Evolutionary conservation across 1,140 invertebrate genomes (phyloP), one percentile per base, ranked within the genome.

Genomic region (Neotoxoptera formosana): DNA sequence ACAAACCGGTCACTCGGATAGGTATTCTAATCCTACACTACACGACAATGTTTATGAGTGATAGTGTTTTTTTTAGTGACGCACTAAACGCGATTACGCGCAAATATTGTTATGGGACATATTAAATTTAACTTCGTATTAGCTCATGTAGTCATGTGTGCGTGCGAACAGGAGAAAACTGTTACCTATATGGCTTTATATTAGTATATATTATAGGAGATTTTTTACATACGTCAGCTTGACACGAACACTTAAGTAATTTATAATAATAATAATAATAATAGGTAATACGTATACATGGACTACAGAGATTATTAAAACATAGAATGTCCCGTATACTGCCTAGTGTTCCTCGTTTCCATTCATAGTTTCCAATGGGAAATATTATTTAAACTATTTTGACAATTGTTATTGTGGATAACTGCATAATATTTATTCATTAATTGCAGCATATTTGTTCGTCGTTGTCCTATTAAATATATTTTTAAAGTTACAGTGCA

Each of bases 321-420:
- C 30, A n/a, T n/a, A 30, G 60, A 76, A 76, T 76, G 60, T n/a
- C 14, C 60, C n/a, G 4, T 76, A 76, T n/a, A 67, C 30, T n/a
- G n/a, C n/a, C 7, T 76, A 76, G 4, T n/a, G 60, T 76, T 76
- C 14, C 14, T 76, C n/a, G 60, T 76, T 76, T 76, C 60, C 30
- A 76, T 76, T 34, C 30, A n/a, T 76, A 76, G 60, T 76, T n/a
- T n/a, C n/a, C n/a, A n/a, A n/a, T 17, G n/a, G 17, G 14, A 17
- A n/a, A 76, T 76, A 76, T n/a, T 67, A n/a, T 76, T 76, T 76
- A 76, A 76, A 76, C 14, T 76, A 76, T 76, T 76, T 76, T 76
- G 30, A 76, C 14, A n/a, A n/a, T n/a, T n/a, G 1, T n/a, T 34
- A 76, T 20, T 76, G 17, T 34, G 30, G 30, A 67, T 14, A 67